phyloP scores from a whole-genome alignment of 1,140 invertebrate species.

The Drosophila takahashii region DNA sequence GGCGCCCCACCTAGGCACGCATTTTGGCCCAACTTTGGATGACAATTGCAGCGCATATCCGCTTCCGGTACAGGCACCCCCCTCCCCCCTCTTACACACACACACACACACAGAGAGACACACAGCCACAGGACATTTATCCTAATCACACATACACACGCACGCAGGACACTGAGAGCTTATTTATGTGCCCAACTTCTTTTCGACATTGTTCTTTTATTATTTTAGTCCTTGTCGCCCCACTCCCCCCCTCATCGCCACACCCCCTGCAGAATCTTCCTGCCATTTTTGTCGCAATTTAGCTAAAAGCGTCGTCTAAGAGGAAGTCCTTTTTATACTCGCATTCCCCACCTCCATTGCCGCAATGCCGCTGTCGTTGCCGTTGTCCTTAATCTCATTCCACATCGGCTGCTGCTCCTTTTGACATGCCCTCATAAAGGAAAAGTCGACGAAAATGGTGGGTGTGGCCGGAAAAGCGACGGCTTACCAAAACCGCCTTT shows the following conservation, averaged over 20 bases:
- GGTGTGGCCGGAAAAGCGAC: constrained; percentile 7
- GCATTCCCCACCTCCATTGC: constrained; percentile 41
- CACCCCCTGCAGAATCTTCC: not conserved
- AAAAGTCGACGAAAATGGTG: constrained; percentile 25
- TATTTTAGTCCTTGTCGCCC: constrained; percentile 68
- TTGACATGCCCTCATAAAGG: constrained; percentile 45
- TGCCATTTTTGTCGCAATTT: constrained; percentile 80
- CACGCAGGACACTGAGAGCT: constrained; percentile 47
- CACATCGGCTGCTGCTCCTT: constrained; percentile 43
- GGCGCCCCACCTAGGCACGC: constrained; percentile 58
- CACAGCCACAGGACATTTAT: constrained; percentile 76
- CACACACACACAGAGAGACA: constrained; percentile 18
- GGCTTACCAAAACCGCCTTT: constrained; percentile 22
- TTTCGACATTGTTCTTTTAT: constrained; percentile 78
- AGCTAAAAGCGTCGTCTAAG: constrained; percentile 81
- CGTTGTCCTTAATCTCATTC: constrained; percentile 30
- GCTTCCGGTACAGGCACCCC: constrained; percentile 49
- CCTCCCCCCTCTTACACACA: not conserved
- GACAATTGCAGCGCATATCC: constrained; percentile 82
- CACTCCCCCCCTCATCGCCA: not conserved
- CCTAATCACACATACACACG: constrained; percentile 67
- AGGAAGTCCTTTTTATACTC: constrained; percentile 77
- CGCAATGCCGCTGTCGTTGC: not conserved
- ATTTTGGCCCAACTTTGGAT: constrained; percentile 60
- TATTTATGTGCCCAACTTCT: constrained; percentile 78